Conservation (phyloP, 1,140 invertebrate species). For the Lutraria rhynchaena region DNA sequence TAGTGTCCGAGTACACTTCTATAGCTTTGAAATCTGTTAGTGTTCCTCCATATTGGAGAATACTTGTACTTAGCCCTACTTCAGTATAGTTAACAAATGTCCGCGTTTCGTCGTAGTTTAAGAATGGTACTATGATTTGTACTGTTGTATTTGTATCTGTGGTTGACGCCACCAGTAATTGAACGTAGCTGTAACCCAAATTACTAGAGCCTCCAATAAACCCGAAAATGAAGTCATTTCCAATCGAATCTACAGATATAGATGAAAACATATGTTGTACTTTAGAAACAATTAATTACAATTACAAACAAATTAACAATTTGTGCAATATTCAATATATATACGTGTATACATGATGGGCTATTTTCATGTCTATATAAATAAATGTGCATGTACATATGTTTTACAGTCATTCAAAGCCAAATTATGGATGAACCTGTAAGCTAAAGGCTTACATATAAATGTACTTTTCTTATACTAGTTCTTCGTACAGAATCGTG, state of each 20-base stretch:
- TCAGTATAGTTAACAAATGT: background rate
- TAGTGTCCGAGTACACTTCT: background rate
- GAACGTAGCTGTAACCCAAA: background rate
- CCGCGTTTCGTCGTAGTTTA: background rate
- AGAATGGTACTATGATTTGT: background rate
- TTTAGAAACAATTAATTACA: no score
- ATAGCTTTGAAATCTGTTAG: background rate
- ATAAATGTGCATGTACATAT: no score
- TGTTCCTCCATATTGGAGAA: background rate
- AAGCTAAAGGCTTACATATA: no score
- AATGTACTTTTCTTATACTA: no score
- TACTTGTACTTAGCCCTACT: background rate
- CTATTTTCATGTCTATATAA: no score
- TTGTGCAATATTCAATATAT: no score
- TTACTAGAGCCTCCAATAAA: background rate
- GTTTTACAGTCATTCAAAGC: no score
- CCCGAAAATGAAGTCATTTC: background rate
- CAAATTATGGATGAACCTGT: no score
- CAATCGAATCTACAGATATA: background rate
- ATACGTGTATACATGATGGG: no score
- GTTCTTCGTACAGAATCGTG: no score
- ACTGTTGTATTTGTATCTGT: conserved; percentile 1
- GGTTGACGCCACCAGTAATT: background rate
- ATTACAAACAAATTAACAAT: no score
- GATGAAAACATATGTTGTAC: no score